These are phyloP conservation scores for Cotesia vestalis DNA, from an alignment of 1,140 invertebrate species.

Conservation along the genomic window DNA sequence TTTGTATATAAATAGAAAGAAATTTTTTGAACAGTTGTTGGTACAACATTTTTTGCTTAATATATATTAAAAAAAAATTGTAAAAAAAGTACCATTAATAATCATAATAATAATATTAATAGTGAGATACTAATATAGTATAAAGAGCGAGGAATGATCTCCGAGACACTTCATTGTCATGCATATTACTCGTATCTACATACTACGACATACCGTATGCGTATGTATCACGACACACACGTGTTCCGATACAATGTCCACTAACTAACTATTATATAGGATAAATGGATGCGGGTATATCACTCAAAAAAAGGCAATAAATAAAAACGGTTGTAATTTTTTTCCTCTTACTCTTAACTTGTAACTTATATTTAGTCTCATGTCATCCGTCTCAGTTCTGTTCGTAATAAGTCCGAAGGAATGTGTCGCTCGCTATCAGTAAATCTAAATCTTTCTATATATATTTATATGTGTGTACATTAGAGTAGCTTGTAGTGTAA, in stretches of 20 bases:
- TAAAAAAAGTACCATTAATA: background rate
- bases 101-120: background rate
- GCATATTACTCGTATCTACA: conserved; percentile 15
- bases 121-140: conserved; percentile 37
- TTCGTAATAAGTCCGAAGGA: no score
- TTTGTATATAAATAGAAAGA: background rate
- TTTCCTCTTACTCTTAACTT: conserved; percentile 22
- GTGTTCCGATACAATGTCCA: conserved; percentile 56
- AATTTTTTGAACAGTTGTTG: no score
- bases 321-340: conserved; percentile 47
- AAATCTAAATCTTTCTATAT: no score
- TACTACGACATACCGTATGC: conserved; percentile 31
- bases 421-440: no score
- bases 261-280: conserved; percentile 60
- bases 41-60: no score
- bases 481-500: no score
- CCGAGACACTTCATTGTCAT: conserved; percentile 51
- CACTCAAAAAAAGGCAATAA: conserved; percentile 28
- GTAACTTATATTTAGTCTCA: background rate
- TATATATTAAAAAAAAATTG: background rate
- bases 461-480: no score
- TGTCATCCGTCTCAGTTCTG: background rate
- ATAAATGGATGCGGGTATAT: conserved; percentile 29
- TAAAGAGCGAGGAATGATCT: conserved; percentile 43
- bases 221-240: conserved; percentile 44